These are phyloP conservation scores for Dendrolimus houi DNA, from an alignment of 2,888 invertebrate genomes.

Conservation along the genomic window DNA sequence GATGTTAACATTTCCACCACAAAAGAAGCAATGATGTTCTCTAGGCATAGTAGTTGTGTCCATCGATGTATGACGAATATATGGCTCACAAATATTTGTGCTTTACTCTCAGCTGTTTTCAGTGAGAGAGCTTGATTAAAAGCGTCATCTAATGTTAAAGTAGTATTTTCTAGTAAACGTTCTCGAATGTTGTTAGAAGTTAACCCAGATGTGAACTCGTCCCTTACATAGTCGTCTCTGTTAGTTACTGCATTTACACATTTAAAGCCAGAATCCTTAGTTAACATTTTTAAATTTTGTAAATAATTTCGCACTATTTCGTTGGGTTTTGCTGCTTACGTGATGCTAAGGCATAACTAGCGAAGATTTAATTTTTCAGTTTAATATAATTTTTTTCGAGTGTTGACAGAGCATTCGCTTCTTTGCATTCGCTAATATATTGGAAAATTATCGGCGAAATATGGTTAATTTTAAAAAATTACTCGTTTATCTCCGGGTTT, in stretches of 20 bases:
- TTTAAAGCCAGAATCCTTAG: constrained; percentile 9
- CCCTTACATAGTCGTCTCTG: not conserved
- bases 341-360: not conserved
- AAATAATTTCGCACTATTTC: constrained; percentile 13
- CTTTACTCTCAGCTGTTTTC: not conserved
- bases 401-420: too few relatives aligned
- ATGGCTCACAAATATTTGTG: too few relatives aligned
- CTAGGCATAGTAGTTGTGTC: too few relatives aligned
- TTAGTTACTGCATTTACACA: not conserved
- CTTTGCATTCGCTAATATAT: too few relatives aligned
- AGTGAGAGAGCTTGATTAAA: not conserved
- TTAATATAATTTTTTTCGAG: too few relatives aligned
- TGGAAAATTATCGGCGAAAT: too few relatives aligned
- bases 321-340: constrained; percentile 1
- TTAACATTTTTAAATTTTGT: constrained; percentile 4
- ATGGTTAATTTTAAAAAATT: too few relatives aligned
- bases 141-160: not conserved
- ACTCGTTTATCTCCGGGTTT: too few relatives aligned
- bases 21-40: too few relatives aligned
- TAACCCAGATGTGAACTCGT: not conserved
- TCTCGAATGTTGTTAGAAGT: not conserved
- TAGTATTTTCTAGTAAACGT: not conserved
- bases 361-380: too few relatives aligned
- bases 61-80: too few relatives aligned
- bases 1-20: too few relatives aligned